Percentiles rank a stretch among this genome's conserved stretches.
phyloP scores from a whole-genome alignment of 2,113 vertebrate genomes.

The Protobothrops flavoviridis region DNA sequence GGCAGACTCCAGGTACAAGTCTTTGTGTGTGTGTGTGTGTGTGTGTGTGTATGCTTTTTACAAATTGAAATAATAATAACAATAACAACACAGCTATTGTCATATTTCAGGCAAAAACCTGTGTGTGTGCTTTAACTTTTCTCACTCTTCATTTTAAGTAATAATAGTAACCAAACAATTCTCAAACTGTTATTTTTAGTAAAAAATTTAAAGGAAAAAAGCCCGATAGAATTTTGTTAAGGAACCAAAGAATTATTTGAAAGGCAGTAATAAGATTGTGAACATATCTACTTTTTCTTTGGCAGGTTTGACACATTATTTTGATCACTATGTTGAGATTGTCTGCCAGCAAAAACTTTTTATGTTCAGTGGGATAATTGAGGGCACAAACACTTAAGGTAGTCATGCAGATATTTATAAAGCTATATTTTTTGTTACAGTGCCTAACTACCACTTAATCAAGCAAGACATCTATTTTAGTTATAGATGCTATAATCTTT shows the following conservation, averaged over 20 bases:
- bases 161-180: not conserved
- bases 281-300: not conserved
- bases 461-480: not conserved
- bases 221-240: not conserved
- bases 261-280: not conserved
- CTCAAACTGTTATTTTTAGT: not conserved
- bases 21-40: too few relatives aligned
- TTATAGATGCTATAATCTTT: conserved; percentile 12
- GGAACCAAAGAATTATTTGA: not conserved
- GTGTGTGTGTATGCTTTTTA: not conserved
- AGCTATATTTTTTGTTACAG: conserved; percentile 25
- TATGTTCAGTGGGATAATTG: conserved; percentile 13
- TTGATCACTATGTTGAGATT: not conserved
- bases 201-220: not conserved
- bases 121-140: not conserved
- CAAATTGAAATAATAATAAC: not conserved
- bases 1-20: too few relatives aligned
- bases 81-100: not conserved
- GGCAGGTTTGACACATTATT: conserved; percentile 30
- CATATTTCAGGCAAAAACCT: not conserved
- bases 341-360: conserved; percentile 16
- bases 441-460: conserved; percentile 9
- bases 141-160: not conserved
- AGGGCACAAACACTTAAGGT: not conserved
- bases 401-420: not conserved